Conservation (phyloP, 2,797 vertebrate genomes). For the Phrynocephalus vlangalii region DNA sequence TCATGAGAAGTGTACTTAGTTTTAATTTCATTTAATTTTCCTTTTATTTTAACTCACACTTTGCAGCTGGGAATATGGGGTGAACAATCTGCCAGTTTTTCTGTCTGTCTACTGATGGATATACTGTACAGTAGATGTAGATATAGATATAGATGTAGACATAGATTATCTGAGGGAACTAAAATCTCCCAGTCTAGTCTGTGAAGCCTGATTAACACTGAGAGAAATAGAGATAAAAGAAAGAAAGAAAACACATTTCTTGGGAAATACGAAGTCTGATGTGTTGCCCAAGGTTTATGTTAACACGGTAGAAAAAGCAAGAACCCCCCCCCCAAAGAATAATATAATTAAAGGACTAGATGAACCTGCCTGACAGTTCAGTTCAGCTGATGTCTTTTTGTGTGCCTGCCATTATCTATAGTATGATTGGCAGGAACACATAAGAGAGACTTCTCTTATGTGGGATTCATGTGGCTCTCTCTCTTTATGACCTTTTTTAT, state of each 20-base stretch:
- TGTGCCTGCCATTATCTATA: background rate
- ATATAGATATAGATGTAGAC: too few species aligned
- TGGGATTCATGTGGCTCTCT: background rate
- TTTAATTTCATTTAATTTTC: too few species aligned
- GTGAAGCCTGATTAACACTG: background rate
- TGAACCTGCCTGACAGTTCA: background rate
- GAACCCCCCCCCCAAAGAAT: background rate
- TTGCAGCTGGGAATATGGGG: too few species aligned
- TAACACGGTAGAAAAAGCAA: background rate
- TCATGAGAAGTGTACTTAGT: too few species aligned
- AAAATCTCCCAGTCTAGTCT: too few species aligned
- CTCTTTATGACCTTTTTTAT: background rate
- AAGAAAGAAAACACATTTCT: background rate
- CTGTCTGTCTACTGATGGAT: too few species aligned
- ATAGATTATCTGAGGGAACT: too few species aligned
- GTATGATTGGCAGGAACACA: background rate
- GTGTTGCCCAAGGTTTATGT: background rate
- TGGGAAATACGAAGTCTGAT: background rate
- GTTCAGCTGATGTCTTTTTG: background rate
- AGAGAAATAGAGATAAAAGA: too few species aligned
- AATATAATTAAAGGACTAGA: background rate
- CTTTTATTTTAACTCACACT: too few species aligned
- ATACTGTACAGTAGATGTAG: too few species aligned
- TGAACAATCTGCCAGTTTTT: too few species aligned
- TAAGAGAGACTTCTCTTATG: background rate